Evolutionary conservation across 2,113 vertebrate species (phyloP).

Genomic region (Cacatua alba): DNA sequence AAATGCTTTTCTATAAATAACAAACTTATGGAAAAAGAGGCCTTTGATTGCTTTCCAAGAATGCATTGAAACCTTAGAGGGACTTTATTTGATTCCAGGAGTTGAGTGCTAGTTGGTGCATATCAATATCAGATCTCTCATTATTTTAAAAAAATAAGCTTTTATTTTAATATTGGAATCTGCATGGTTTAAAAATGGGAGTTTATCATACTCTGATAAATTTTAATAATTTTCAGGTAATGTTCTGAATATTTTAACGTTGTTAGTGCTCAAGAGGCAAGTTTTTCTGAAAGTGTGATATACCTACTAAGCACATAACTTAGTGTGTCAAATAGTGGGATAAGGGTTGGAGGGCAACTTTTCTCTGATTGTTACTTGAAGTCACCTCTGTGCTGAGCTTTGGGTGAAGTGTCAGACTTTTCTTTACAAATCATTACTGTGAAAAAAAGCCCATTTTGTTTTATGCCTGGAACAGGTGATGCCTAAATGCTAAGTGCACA

Average conservation of each 20-base stretch:
- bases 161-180: neutral
- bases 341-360: neutral
- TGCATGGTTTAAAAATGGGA: neutral
- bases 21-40: constrained; percentile 69
- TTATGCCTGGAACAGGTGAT: constrained; percentile 57
- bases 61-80: constrained; percentile 66
- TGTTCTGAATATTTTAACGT: neutral
- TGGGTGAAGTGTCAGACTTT: neutral
- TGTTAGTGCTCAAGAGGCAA: neutral
- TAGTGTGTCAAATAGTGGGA: neutral
- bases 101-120: neutral
- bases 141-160: neutral
- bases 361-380: neutral
- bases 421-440: neutral
- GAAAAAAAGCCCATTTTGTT: constrained; percentile 29
- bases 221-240: neutral
- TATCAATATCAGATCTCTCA: neutral
- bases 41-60: constrained; percentile 77
- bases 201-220: neutral
- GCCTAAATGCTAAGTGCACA: constrained; percentile 40
- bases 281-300: neutral
- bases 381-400: neutral
- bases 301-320: neutral
- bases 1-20: constrained; percentile 80
- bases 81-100: constrained; percentile 28